These are phyloP conservation scores for Drosophila peninsularis DNA, from an alignment of 2,888 invertebrate genomes.

Conservation along the genomic window DNA sequence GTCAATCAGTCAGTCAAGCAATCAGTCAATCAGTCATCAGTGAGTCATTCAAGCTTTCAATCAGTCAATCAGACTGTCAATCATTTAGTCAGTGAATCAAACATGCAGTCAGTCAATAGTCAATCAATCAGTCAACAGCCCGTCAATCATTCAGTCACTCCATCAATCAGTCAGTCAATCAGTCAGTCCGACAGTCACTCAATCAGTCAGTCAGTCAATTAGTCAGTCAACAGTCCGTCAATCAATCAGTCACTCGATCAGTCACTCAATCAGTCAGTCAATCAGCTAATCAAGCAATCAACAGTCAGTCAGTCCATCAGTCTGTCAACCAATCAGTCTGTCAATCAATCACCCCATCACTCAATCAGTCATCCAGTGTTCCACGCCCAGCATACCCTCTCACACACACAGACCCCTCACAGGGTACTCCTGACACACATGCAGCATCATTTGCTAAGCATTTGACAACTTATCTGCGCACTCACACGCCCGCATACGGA, in stretches of 20 bases:
- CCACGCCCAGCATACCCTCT: background rate
- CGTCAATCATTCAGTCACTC: background rate
- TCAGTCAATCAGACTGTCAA: background rate
- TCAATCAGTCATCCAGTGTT: too few species aligned
- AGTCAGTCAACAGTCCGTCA: background rate
- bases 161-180: background rate
- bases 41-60: background rate
- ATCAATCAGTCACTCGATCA: background rate
- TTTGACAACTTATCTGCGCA: constrained; percentile 54
- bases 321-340: background rate
- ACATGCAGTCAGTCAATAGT: background rate
- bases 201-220: background rate
- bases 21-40: background rate
- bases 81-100: background rate
- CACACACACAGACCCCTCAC: too few species aligned
- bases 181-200: background rate
- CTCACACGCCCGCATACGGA: constrained; percentile 10
- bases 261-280: background rate
- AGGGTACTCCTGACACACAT: constrained; percentile 15
- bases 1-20: too few species aligned
- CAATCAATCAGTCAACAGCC: background rate
- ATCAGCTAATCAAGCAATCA: background rate
- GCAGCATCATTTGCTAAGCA: constrained; percentile 37
- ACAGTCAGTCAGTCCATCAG: background rate
- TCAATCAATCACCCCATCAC: background rate